Evolutionary conservation across 2,113 vertebrate genomes (phyloP), one percentile per base, ranked within the genome.

Genomic region (Theristicus caerulescens): DNA sequence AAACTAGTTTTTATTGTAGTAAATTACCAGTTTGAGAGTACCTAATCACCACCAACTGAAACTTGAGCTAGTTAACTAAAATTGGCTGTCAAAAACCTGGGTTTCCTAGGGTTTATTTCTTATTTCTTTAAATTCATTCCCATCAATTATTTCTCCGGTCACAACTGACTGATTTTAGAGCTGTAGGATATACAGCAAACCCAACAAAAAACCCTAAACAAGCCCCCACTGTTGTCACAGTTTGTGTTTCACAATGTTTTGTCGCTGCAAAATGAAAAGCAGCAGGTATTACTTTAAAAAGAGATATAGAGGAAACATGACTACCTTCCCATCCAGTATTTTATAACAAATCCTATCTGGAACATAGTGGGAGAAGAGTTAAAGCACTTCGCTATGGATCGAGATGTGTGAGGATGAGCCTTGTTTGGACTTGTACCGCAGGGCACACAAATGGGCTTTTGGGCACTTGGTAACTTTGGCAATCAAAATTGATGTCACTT

Each of bases 11-110:
- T 97, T 97, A 97, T 29, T 73, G 94, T 81, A 90, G 90, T 91
- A 97, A 98, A 97, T 97, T 97, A 94, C 67, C 91, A 96, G 97
- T 97, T 84, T 97, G 96, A 97, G 89, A 84, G 88, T 76, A 97
- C 74, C 97, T 97, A 98, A 98, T 98, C 96, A 98, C 95, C 93
- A 95, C 76, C 88, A 97, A 88, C 89, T 51, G 96, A 89, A 97
- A 96, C 86, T 86, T 71, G 93, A 97, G 96, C 86, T 96, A 97
- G 86, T 97, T 97, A 97, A 94, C 94, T 93, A 91, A 97, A 97
- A 97, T 96, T 91, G 96, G 91, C 84, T 95, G 66, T 95, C 85
- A 93, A 90, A 92, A 96, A 54, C 24, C 52, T 47, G 65, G 34
- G 51, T 86, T 95, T 97, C 94, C 93, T 91, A 94, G 83, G 89